phyloP scores from a whole-genome alignment of 2,797 vertebrate species.

The Enteromius viviparus region DNA sequence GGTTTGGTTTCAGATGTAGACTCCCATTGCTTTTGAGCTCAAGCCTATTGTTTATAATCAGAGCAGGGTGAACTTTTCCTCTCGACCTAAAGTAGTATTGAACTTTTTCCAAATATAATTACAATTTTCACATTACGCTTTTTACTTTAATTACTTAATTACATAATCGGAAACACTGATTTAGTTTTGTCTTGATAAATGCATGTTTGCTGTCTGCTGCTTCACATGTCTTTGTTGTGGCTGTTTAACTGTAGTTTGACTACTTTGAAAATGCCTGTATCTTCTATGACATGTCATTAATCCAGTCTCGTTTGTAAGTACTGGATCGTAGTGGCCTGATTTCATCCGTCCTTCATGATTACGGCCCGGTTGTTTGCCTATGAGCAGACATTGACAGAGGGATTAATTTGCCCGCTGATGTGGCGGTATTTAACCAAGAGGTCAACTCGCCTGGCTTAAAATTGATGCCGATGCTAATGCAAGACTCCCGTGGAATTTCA shows the following conservation, averaged over 20 bases:
- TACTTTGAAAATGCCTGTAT: not conserved
- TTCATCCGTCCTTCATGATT: slow-evolving; percentile 22
- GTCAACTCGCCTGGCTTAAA: slow-evolving; percentile 7
- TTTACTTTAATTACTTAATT: not conserved
- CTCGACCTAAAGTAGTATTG: not conserved
- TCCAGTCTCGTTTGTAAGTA: not conserved
- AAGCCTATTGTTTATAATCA: not conserved
- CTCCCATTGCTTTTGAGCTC: not conserved
- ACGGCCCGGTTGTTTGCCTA: not conserved
- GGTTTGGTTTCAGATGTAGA: slow-evolving; percentile 34
- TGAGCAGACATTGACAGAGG: not conserved
- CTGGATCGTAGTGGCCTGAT: slow-evolving; percentile 4
- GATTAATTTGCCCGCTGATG: slow-evolving; percentile 4
- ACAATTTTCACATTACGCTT: no score
- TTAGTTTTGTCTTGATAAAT: slow-evolving; percentile 17
- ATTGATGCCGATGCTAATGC: slow-evolving; percentile 8
- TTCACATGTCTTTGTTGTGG: not conserved
- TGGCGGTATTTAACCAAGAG: slow-evolving; percentile 23
- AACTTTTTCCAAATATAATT: not conserved
- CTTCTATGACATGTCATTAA: slow-evolving; percentile 15
- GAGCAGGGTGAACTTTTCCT: not conserved
- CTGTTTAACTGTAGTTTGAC: not conserved
- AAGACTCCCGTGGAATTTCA: slow-evolving; percentile 5
- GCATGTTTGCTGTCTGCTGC: not conserved
- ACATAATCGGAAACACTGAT: not conserved